Base-by-base conservation (phyloP, 2,797 vertebrate genomes). In the Psittacula echo region DNA sequence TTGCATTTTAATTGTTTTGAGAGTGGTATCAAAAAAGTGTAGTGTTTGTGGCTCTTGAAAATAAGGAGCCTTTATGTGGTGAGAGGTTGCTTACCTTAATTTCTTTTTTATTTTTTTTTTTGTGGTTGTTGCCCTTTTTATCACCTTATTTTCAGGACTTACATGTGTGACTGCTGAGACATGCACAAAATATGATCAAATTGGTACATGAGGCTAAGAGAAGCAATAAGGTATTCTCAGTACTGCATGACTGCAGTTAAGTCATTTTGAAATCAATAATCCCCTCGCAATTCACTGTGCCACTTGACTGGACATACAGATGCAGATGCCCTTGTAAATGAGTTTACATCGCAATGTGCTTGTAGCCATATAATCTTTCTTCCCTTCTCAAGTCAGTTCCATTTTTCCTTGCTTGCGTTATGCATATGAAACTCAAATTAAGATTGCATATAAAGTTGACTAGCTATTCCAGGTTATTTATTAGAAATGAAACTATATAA, bases 231-330 rank as follows among this genome's bases (percentile, higher is more conserved):
- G 58, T 91, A 89, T 87, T 96, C 71, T 93, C 85, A 66, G 91
- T 87, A 82, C 70, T 95, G 88, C 93, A 93, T 96, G 93, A 94
- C 77, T 97, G 94, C 93, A 89, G 90, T 96, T 94, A 94, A 96
- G 86, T 94, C 54, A 95, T 97, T 96, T 91, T 89, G 82, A 96
- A 97, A 97, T 96, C 94, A 96, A 95, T 96, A 96, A 95, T 96
- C 93, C 93, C 56, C 64, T 94, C 4, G 73, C 94, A 96, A 93
- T 94, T 92, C 94, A 72, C 79, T 94, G 94, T 96, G 93, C 90
- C 91, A 96, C 94, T 97, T 97, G 91, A 94, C 85, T 96, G 95
- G 96, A 95, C 94, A 94, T 94, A 95, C 93, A 96, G 94, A 96
- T 96, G 90, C 90, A 97, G 91, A 96, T 96, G 94, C 81, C 89